Evolutionary conservation across 2,888 invertebrate genomes (phyloP).

Genomic region (Polydrusus tereticollis): DNA sequence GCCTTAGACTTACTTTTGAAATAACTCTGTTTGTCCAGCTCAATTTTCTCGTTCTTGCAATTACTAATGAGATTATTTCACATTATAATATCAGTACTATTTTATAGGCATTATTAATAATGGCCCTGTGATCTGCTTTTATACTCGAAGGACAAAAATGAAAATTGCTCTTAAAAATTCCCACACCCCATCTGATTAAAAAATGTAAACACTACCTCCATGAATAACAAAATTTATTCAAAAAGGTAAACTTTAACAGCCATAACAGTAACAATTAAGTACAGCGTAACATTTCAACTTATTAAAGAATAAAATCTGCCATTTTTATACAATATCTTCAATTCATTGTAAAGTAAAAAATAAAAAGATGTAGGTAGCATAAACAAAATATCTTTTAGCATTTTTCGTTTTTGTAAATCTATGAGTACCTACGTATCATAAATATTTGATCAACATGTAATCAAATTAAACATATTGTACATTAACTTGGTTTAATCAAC

Average conservation of each 20-base stretch:
- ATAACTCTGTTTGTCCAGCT: too few species aligned
- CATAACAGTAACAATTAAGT: constrained; percentile 33
- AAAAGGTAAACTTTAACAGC: constrained; percentile 23
- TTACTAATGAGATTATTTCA: too few species aligned
- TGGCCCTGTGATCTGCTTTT: too few species aligned
- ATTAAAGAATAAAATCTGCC: constrained; percentile 7
- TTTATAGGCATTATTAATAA: too few species aligned
- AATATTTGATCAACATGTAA: background rate
- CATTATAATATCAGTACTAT: too few species aligned
- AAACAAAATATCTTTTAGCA: background rate
- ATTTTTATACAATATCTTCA: background rate
- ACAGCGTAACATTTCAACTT: constrained; percentile 10
- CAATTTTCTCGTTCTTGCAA: too few species aligned
- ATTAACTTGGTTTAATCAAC: background rate
- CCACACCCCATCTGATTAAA: background rate
- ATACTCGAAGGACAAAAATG: too few species aligned
- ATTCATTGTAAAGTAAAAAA: background rate
- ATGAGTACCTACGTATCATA: background rate
- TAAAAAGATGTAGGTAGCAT: constrained; percentile 3
- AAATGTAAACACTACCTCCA: background rate
- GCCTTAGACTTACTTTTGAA: too few species aligned
- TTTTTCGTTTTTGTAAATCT: background rate
- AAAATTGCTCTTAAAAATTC: too few species aligned
- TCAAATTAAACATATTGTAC: background rate
- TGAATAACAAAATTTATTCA: constrained; percentile 31